A percentile compares a stretch with the other conserved stretches of the same genome.
Conservation (phyloP, 2,888 invertebrate genomes). For the Drosophila cyrtoloma region DNA sequence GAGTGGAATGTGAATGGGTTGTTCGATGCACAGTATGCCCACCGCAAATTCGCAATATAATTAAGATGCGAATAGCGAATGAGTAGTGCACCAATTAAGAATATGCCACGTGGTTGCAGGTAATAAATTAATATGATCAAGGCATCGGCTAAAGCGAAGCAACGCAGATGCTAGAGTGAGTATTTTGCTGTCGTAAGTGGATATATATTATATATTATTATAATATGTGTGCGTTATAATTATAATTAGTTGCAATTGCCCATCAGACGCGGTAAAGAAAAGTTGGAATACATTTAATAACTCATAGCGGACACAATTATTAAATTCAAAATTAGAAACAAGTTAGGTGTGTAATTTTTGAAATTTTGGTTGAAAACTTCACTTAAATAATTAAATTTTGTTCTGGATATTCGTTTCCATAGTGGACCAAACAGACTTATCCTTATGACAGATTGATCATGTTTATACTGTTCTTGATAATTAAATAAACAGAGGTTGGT, state of each 20-base stretch:
- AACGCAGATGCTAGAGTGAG: slow-evolving; percentile 4
- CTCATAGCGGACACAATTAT: not conserved
- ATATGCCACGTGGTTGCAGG: slow-evolving; percentile 47
- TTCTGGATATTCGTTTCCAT: not conserved
- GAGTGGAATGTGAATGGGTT: slow-evolving; percentile 33
- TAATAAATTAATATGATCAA: slow-evolving; percentile 41
- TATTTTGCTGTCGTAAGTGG: slow-evolving; percentile 38
- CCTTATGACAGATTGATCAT: not conserved
- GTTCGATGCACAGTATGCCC: slow-evolving; percentile 13
- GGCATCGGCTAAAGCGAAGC: slow-evolving; percentile 39
- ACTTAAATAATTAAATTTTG: not conserved
- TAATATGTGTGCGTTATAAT: slow-evolving; percentile 25
- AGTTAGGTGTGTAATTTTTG: not conserved
- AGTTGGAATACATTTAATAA: not conserved
- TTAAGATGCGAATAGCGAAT: slow-evolving; percentile 51
- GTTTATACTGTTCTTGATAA: not conserved
- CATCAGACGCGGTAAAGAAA: not conserved
- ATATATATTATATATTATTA: slow-evolving; percentile 18
- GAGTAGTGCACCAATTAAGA: slow-evolving; percentile 53
- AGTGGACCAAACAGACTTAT: not conserved
- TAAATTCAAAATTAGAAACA: not conserved
- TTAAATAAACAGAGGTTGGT: not conserved
- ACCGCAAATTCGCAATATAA: slow-evolving; percentile 54
- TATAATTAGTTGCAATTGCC: slow-evolving; percentile 38
- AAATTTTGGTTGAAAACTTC: not conserved